These are phyloP conservation scores for Otolemur garnettii DNA, from an alignment of 2,113 vertebrate genomes.

Conservation along the genomic window DNA sequence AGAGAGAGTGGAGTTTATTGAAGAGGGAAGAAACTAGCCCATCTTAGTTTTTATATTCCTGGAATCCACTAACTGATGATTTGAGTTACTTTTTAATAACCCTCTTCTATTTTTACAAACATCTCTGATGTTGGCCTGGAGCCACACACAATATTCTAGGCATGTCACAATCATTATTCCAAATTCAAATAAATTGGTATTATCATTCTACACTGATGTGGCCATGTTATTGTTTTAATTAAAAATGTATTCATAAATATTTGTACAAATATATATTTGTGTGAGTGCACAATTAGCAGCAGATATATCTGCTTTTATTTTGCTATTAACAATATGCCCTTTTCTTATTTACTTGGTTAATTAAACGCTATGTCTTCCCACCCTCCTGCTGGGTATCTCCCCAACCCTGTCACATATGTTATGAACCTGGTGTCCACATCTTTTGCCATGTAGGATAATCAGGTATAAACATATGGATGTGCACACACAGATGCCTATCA, in stretches of 20 bases:
- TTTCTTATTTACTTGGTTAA: neutral
- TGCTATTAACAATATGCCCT: neutral
- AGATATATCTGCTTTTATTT: neutral
- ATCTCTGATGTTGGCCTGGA: neutral
- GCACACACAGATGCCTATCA: neutral
- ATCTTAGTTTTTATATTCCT: neutral
- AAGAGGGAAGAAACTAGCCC: neutral
- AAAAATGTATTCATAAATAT: neutral
- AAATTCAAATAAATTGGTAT: neutral
- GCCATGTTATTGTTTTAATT: neutral
- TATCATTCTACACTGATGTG: neutral
- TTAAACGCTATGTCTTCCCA: neutral
- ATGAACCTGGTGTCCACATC: neutral
- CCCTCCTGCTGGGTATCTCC: neutral
- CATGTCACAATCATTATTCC: neutral
- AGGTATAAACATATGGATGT: neutral
- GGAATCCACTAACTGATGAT: neutral
- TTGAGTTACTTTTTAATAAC: neutral
- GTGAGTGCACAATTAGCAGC: neutral
- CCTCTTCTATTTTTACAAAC: neutral
- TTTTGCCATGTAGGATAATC: neutral
- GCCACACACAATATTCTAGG: neutral
- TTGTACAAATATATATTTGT: neutral
- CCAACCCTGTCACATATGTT: neutral
- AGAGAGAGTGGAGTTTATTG: neutral